Conservation (phyloP, 1,140 invertebrate species). For the Diorhabda carinulata region DNA sequence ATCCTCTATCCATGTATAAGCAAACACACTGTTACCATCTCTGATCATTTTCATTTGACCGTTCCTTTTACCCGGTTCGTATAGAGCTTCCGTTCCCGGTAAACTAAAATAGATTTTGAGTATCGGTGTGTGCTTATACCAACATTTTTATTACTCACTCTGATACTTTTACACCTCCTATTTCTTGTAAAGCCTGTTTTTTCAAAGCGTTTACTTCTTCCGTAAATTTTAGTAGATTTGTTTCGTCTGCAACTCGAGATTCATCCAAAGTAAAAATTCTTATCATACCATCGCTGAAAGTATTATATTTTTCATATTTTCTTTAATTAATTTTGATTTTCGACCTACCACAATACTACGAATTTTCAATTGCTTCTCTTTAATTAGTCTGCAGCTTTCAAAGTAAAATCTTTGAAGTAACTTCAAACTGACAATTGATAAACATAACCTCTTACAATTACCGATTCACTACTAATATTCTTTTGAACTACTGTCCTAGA, state of each 20-base stretch:
- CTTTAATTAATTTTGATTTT: no score
- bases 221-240: slow-evolving; percentile 63
- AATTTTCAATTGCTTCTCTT: no score
- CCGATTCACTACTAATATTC: no score
- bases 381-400: no score
- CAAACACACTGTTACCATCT: slow-evolving; percentile 60
- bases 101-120: slow-evolving; percentile 52
- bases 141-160: slow-evolving; percentile 55
- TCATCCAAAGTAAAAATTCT: slow-evolving; percentile 77
- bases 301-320: neutral
- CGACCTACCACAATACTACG: no score
- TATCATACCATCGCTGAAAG: slow-evolving; percentile 74
- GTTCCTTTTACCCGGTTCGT: slow-evolving; percentile 73
- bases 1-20: slow-evolving; percentile 74
- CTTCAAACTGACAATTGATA: no score
- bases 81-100: slow-evolving; percentile 71
- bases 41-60: slow-evolving; percentile 85
- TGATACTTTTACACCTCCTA: slow-evolving; percentile 79
- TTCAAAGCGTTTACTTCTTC: slow-evolving; percentile 63
- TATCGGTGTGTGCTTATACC: neutral
- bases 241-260: slow-evolving; percentile 61
- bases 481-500: no score
- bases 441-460: no score
- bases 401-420: no score
- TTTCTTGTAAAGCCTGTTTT: slow-evolving; percentile 56